These are phyloP conservation scores for Laspeyria flexula DNA, from an alignment of 2,888 invertebrate genomes.

Conservation along the genomic window DNA sequence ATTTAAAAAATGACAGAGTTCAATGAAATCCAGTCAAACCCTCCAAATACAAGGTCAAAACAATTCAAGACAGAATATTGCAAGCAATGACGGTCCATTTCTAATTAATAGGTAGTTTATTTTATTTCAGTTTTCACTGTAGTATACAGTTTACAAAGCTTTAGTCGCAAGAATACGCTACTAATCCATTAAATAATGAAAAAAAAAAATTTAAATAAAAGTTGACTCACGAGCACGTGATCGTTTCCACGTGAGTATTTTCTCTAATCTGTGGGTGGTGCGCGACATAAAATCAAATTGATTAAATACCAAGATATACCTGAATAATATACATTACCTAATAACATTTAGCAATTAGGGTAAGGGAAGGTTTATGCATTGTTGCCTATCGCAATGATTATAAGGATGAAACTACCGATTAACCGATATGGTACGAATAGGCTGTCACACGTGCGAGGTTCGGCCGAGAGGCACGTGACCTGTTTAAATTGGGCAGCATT, in stretches of 20 bases:
- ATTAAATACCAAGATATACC: constrained; percentile 12
- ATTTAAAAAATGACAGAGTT: neutral
- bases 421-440: constrained; percentile 19
- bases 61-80: neutral
- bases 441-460: constrained; percentile 24
- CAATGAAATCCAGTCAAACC: neutral
- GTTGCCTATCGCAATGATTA: neutral
- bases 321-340: neutral
- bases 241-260: constrained; percentile 1
- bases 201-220: no score
- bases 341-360: neutral
- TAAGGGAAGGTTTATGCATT: no score
- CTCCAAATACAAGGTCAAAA: neutral
- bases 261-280: no score
- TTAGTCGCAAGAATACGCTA: neutral
- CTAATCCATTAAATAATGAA: neutral
- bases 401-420: neutral
- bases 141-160: neutral
- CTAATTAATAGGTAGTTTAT: no score
- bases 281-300: constrained; percentile 7
- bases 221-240: constrained; percentile 1
- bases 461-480: constrained; percentile 23
- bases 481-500: constrained; percentile 25
- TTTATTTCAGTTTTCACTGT: no score
- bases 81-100: neutral